Evolutionary conservation across 2,797 vertebrate species (phyloP), one percentile per base, ranked within the genome.

Genomic region (Oreonectes daqikongensis): DNA sequence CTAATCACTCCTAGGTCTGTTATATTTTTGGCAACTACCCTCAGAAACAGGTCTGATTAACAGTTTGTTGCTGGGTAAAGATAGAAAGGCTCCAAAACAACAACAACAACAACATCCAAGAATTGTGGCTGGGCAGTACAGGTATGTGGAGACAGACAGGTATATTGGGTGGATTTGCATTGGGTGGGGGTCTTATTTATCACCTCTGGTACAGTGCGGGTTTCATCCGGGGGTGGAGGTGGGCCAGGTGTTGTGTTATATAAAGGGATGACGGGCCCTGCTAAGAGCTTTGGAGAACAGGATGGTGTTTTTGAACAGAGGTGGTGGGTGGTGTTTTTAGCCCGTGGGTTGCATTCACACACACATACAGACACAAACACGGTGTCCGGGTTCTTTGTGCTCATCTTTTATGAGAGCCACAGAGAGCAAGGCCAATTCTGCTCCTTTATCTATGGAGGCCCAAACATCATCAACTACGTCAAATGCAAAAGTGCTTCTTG

Each of bases 241-340:
- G 64, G 64, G 63, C 65, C 79, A 81, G 74, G 74, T 81, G 79
- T 72, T 72, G 61, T 77, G 57, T 81, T 81, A 81, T 73, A 77
- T 81, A 81, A 81, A 76, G 24, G 61, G 55, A 81, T 81, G 79
- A 80, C n/a, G 20, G 79, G 79, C 60, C 22, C 53, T 60, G 72
- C 52, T 68, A 67, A 81, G 69, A 77, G 79, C 79, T 72, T 69
- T 81, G 40, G 55, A 81, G 79, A 69, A 81, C 74, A 77, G 69
- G 69, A 77, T 61, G 75, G 75, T 72, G 74, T 77, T 77, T 75
- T 72, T 77, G 55, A 81, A 77, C 75, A 81, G 69, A 72, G 63
- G 55, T 55, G 64, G 79, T 81, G 79, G 69, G 79, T 60, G 73
- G 73, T 72, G 74, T 81, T 77, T 48, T 67, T 46, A 72, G 63